phyloP scores from a whole-genome alignment of 2,797 vertebrate genomes.

The Monodelphis domestica region DNA sequence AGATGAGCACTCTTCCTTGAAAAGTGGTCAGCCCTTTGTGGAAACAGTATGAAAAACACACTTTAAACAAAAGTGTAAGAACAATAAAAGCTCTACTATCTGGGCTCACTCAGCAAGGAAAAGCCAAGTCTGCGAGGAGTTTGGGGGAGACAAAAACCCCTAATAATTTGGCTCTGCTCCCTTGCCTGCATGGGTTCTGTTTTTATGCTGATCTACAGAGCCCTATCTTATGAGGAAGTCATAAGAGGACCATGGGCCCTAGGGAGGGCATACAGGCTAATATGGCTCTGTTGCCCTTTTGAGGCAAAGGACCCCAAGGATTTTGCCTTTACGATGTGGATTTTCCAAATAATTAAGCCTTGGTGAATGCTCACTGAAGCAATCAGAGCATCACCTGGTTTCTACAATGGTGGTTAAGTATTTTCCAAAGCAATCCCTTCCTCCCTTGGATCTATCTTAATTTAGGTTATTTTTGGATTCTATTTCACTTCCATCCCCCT shows the following conservation, averaged over 20 bases:
- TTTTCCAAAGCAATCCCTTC: constrained; percentile 39
- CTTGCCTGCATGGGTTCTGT: background rate
- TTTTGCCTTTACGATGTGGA: background rate
- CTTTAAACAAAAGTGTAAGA: background rate
- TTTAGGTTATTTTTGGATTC: constrained; percentile 18
- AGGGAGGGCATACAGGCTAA: background rate
- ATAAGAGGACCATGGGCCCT: background rate
- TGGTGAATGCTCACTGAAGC: constrained; percentile 22
- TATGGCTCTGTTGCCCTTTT: background rate
- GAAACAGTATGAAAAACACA: background rate
- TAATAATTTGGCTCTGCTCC: background rate
- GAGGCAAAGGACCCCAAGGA: background rate
- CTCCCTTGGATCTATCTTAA: constrained; percentile 21
- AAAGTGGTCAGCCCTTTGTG: no score
- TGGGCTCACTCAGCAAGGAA: background rate
- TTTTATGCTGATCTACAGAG: background rate
- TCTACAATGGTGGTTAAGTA: background rate
- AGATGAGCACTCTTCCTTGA: background rate
- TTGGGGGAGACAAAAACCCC: background rate
- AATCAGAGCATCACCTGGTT: background rate
- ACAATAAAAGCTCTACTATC: background rate
- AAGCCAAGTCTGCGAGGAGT: background rate
- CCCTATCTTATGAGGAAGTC: background rate
- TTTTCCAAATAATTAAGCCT: constrained; percentile 46
- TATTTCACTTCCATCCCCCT: background rate